These are phyloP conservation scores for Cryptus viduatorius DNA, from an alignment of 2,888 invertebrate species.

Conservation along the genomic window DNA sequence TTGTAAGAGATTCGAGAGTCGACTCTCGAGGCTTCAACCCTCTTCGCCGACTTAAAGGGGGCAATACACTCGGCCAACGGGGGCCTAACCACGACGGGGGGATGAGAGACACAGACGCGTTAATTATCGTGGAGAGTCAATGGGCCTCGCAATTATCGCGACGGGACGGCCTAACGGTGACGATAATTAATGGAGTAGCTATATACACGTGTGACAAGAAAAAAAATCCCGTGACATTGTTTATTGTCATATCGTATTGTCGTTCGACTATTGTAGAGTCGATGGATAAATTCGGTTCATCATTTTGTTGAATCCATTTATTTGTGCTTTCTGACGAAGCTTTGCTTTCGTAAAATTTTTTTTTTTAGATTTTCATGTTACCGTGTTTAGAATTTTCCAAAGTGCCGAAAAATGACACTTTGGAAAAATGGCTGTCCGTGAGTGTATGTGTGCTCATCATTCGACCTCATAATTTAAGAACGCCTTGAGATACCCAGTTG, in stretches of 20 bases:
- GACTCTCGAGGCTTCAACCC: conserved; percentile 48
- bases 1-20: conserved; percentile 19
- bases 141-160: conserved; percentile 61
- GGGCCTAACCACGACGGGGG: conserved; percentile 49
- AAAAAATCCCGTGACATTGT: not conserved
- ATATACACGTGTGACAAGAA: not conserved
- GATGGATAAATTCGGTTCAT: too few relatives aligned
- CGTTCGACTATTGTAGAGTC: too few relatives aligned
- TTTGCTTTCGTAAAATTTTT: too few relatives aligned
- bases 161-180: conserved; percentile 53
- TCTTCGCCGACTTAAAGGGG: conserved; percentile 63
- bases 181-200: conserved; percentile 60
- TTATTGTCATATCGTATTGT: not conserved
- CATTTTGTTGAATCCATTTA: too few relatives aligned
- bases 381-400: too few relatives aligned
- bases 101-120: conserved; percentile 51
- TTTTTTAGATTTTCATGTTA: too few relatives aligned
- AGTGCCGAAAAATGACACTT: too few relatives aligned
- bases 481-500: too few relatives aligned
- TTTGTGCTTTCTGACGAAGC: too few relatives aligned
- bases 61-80: conserved; percentile 71
- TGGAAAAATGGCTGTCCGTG: too few relatives aligned
- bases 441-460: too few relatives aligned
- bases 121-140: conserved; percentile 66
- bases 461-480: too few relatives aligned